A percentile compares a stretch with the other conserved stretches of the same genome.
These are phyloP conservation scores for Alosa alosa DNA, from an alignment of 2,113 vertebrate species.

Conservation along the genomic window DNA sequence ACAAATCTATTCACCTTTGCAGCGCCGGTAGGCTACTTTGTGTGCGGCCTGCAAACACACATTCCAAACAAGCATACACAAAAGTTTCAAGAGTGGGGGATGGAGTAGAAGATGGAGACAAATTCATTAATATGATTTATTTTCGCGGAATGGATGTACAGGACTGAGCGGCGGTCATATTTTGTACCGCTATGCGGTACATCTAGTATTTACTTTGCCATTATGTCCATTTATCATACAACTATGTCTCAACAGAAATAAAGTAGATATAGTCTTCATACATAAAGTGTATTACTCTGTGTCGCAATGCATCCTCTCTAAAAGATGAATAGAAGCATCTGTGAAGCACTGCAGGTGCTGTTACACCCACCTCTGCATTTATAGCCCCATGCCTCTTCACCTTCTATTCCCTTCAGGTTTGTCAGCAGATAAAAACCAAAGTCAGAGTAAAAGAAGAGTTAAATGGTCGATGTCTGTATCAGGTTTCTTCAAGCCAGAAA, in stretches of 20 bases:
- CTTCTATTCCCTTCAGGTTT: slow-evolving; percentile 36
- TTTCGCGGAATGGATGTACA: no score
- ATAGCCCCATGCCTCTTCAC: background rate
- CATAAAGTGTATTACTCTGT: background rate
- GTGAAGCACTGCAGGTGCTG: no score
- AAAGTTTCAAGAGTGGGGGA: no score
- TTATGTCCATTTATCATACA: background rate
- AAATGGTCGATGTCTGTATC: slow-evolving; percentile 41
- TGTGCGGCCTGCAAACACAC: no score
- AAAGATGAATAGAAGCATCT: background rate
- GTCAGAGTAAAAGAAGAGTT: slow-evolving; percentile 35
- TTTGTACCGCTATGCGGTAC: no score
- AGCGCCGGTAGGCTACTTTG: no score
- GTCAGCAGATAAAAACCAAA: slow-evolving; percentile 41
- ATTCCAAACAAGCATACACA: no score
- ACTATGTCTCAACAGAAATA: background rate
- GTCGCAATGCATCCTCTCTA: background rate
- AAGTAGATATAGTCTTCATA: background rate
- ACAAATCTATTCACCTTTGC: no score
- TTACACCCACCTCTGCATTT: background rate
- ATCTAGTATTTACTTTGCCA: background rate
- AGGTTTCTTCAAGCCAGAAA: background rate
- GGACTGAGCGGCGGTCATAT: no score
- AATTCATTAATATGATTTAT: no score
- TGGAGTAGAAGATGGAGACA: no score